These are phyloP conservation scores for Drosophila pseudotalamancana DNA, from an alignment of 2,888 invertebrate genomes.

Conservation along the genomic window DNA sequence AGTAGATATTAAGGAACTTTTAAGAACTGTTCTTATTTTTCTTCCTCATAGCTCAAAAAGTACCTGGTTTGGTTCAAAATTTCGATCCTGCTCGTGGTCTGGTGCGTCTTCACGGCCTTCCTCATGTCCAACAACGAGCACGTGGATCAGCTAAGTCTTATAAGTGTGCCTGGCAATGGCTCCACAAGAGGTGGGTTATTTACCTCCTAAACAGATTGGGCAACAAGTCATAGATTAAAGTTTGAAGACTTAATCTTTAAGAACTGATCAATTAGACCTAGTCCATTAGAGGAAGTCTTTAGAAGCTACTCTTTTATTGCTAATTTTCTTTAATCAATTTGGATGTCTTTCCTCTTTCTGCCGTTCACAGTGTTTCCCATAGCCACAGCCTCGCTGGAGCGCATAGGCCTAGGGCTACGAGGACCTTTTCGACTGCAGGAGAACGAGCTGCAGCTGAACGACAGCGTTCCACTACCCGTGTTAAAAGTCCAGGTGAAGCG, in stretches of 20 bases:
- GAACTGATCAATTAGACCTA: no score
- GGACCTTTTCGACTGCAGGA: slow-evolving; percentile 87
- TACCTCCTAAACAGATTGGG: neutral
- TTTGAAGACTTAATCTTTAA: neutral
- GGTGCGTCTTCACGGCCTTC: slow-evolving; percentile 89
- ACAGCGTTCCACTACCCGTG: slow-evolving; percentile 61
- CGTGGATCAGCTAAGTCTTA: slow-evolving; percentile 86
- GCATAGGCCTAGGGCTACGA: slow-evolving; percentile 86
- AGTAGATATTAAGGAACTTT: no score
- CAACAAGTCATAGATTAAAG: neutral
- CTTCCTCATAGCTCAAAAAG: slow-evolving; percentile 65
- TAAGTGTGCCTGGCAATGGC: slow-evolving; percentile 85
- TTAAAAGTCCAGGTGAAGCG: slow-evolving; percentile 72
- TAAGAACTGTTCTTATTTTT: no score
- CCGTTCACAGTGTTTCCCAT: slow-evolving; percentile 75
- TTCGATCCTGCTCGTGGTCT: slow-evolving; percentile 86
- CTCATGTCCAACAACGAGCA: slow-evolving; percentile 89
- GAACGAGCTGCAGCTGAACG: slow-evolving; percentile 75
- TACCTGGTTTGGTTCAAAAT: slow-evolving; percentile 85
- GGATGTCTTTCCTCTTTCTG: rapidly evolving
- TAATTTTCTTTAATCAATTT: no score
- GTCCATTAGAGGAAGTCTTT: no score
- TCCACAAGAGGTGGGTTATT: slow-evolving; percentile 64
- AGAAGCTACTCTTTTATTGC: no score
- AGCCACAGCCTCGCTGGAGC: slow-evolving; percentile 81